A percentile compares a stretch with the other conserved stretches of the same genome.
Conservation (phyloP, 35 echinoderm and acorn worm species). For the Ophiothrix spiculata region DNA sequence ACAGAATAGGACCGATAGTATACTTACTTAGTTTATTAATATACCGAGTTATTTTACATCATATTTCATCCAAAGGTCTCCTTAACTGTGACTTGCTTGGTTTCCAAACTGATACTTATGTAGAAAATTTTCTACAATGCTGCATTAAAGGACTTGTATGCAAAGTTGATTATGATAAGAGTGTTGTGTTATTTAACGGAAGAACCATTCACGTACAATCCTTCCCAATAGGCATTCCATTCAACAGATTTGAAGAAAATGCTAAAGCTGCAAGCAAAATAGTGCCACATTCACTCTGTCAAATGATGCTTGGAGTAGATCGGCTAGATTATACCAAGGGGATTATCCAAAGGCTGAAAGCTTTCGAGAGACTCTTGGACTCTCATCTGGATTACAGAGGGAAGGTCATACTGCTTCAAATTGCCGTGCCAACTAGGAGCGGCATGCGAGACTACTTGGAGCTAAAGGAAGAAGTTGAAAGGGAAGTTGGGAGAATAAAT, state of each 20-base stretch:
- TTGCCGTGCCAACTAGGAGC: neutral
- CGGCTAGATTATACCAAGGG: constrained; percentile 16
- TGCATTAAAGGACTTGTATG: neutral
- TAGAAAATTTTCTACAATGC: constrained; percentile 6
- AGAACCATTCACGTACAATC: neutral
- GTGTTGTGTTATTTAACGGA: neutral
- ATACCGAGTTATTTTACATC: too few relatives aligned
- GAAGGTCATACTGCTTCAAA: neutral
- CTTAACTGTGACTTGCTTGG: neutral
- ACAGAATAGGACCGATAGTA: too few relatives aligned
- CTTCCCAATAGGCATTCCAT: neutral
- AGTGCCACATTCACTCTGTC: too few relatives aligned
- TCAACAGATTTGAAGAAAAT: neutral
- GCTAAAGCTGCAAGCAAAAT: neutral
- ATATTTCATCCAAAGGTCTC: neutral
- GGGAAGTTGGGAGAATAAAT: constrained; percentile 8
- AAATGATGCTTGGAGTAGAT: constrained; percentile 8
- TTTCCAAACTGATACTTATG: constrained; percentile 1
- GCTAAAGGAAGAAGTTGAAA: neutral
- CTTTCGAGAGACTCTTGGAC: constrained; percentile 1
- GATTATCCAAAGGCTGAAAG: neutral
- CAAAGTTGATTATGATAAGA: neutral
- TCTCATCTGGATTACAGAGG: neutral
- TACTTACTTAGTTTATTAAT: too few relatives aligned
- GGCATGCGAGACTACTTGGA: neutral